Percentiles rank a stretch among this genome's conserved stretches.
phyloP scores from a whole-genome alignment of 2,888 invertebrate species.

The Entomobrya proxima region DNA sequence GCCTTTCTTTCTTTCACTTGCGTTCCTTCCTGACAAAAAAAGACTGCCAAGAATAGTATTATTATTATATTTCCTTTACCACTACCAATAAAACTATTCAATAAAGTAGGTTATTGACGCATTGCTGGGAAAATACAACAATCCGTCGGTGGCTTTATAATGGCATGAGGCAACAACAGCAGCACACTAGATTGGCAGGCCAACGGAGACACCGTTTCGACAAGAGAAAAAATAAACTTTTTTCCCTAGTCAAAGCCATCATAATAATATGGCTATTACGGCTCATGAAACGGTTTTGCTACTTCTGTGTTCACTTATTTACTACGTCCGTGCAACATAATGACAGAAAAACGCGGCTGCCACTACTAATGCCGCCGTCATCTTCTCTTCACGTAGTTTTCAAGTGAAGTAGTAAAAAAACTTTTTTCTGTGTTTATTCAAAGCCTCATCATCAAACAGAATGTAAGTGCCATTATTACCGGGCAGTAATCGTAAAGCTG shows the following conservation, averaged over 20 bases:
- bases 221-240: not conserved
- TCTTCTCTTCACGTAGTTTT: no score
- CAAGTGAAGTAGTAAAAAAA: not conserved
- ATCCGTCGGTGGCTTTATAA: no score
- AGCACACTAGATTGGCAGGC: no score
- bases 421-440: constrained; percentile 2
- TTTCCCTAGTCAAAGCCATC: not conserved
- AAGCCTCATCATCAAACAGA: not conserved
- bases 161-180: no score
- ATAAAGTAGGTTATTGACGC: constrained; percentile 48
- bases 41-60: not conserved
- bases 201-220: not conserved
- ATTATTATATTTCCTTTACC: constrained; percentile 14
- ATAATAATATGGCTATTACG: no score
- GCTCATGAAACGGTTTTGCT: no score
- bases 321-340: no score
- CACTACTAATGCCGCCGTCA: no score
- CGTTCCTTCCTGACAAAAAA: no score
- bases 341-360: no score
- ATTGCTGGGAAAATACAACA: constrained; percentile 27
- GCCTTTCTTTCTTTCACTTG: no score
- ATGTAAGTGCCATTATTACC: not conserved
- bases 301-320: not conserved
- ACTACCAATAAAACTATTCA: constrained; percentile 12
- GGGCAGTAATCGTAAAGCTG: constrained; percentile 14